Evolutionary conservation across 2,797 vertebrate species (phyloP).

Genomic region (Gymnocypris eckloni): DNA sequence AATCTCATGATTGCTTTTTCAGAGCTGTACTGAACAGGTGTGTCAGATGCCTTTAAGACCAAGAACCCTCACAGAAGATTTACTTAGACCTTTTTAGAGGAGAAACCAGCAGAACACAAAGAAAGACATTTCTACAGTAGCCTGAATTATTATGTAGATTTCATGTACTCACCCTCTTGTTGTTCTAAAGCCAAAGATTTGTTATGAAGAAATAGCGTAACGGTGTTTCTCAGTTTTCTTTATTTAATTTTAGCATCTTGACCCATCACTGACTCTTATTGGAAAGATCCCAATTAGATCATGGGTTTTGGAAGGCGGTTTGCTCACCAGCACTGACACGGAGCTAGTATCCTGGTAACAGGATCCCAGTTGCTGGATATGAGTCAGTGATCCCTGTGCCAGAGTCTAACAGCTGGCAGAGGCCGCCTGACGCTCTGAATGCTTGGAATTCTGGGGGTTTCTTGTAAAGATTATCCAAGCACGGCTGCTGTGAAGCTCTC

Average conservation of each 20-base stretch:
- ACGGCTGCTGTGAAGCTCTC: slow-evolving; percentile 8
- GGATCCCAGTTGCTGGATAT: slow-evolving; percentile 6
- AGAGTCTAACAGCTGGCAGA: slow-evolving; percentile 78
- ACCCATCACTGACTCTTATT: slow-evolving; percentile 13
- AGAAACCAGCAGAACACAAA: slow-evolving; percentile 18
- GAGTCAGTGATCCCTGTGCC: slow-evolving; percentile 54
- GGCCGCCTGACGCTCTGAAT: slow-evolving; percentile 71
- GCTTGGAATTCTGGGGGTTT: slow-evolving; percentile 71
- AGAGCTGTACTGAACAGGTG: slow-evolving; percentile 44
- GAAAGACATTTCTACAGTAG: neutral
- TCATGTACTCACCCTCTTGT: neutral
- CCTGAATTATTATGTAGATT: neutral
- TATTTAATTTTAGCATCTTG: slow-evolving; percentile 28
- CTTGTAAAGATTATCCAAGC: slow-evolving; percentile 35
- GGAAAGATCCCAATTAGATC: slow-evolving; percentile 10
- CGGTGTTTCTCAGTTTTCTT: neutral
- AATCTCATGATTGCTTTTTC: slow-evolving; percentile 21
- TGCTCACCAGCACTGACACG: neutral
- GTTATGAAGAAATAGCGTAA: neutral
- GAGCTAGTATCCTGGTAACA: slow-evolving; percentile 20
- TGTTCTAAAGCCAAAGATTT: neutral
- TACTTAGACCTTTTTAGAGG: slow-evolving; percentile 35
- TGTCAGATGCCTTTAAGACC: slow-evolving; percentile 39
- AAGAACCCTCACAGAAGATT: slow-evolving; percentile 31
- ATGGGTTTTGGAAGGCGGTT: neutral